Evolutionary conservation across 2,113 vertebrate genomes (phyloP), one percentile per base, ranked within the genome.

Genomic region (Ia io): DNA sequence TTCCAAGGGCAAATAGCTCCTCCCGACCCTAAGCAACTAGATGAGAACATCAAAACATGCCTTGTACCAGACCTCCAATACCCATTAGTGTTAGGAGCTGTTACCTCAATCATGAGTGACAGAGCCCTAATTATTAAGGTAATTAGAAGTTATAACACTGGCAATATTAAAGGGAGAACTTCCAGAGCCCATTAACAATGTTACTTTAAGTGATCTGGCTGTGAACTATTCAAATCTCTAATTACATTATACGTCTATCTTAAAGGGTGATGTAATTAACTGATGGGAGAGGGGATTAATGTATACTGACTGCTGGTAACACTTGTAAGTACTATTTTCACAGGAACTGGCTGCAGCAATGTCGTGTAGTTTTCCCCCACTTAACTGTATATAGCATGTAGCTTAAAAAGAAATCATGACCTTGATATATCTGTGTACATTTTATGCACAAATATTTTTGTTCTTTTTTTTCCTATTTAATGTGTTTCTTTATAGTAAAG

Each of bases 161-260:
- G 99, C 98, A 98, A 98, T 98, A 98, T 98, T 98, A 98, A 98
- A 98, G 98, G 97, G 98, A 98, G 99, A 98, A 98, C 98, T 98
- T 98, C 98, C 98, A 98, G 98, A 98, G 98, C 98, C 99, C 99
- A 99, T 99, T 99, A 99, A 99, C 99, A 99, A 98, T 98, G 98
- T 98, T 99, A 98, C 99, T 99, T 99, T 99, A 99, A 99, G 99
- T 99, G 99, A 99, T 99, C 99, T 98, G 98, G 98, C 99, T 99
- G 99, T 98, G 99, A 99, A 98, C 99, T 99, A 99, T 98, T 99
- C 99, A 99, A 99, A 99, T 99, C 99, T 99, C 99, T 99, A 99
- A 99, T 99, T 99, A 99, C 99, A 99, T 99, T 99, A 99, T 97
- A 98, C 98, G 96, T 99, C 99, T 99, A 97, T 99, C 99, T 99